Percentiles rank a stretch among this genome's conserved stretches.
These are phyloP conservation scores for Acanthisitta chloris DNA, from an alignment of 2,113 vertebrate species.

Conservation along the genomic window DNA sequence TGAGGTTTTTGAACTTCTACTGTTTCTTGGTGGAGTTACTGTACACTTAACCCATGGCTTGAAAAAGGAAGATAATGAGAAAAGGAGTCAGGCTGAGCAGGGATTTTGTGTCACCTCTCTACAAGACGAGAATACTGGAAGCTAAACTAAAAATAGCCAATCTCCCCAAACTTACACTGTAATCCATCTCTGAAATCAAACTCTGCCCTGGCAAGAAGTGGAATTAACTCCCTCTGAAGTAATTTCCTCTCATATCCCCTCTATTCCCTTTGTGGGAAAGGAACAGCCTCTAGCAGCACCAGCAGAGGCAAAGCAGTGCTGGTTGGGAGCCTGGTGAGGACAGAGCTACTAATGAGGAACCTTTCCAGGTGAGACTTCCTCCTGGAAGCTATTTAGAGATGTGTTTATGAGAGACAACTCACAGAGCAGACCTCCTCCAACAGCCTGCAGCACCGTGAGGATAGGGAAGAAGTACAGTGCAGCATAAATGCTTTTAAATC, in stretches of 20 bases:
- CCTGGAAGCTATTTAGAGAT: too few relatives aligned
- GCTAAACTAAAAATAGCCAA: not conserved
- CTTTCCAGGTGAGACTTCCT: not conserved
- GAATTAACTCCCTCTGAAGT: not conserved
- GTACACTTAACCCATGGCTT: not conserved
- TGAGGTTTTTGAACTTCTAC: not conserved
- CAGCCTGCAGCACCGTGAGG: slow-evolving; percentile 92
- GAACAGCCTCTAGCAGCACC: not conserved
- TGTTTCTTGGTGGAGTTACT: not conserved
- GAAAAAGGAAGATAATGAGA: not conserved
- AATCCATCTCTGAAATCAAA: not conserved
- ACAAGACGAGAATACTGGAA: not conserved
- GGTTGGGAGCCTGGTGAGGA: not conserved
- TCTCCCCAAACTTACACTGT: not conserved
- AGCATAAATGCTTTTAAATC: slow-evolving; percentile 96
- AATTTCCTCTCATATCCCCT: not conserved
- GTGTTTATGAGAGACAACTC: slow-evolving; percentile 58
- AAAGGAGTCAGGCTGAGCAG: not conserved
- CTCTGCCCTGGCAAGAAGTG: not conserved
- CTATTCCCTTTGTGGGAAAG: not conserved
- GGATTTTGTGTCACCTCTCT: not conserved
- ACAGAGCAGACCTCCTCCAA: slow-evolving; percentile 96
- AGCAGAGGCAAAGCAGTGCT: not conserved
- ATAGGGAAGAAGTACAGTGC: slow-evolving; percentile 97
- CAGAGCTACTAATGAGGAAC: not conserved